Conservation (phyloP, 2,113 vertebrate species). For the Perccottus glenii region DNA sequence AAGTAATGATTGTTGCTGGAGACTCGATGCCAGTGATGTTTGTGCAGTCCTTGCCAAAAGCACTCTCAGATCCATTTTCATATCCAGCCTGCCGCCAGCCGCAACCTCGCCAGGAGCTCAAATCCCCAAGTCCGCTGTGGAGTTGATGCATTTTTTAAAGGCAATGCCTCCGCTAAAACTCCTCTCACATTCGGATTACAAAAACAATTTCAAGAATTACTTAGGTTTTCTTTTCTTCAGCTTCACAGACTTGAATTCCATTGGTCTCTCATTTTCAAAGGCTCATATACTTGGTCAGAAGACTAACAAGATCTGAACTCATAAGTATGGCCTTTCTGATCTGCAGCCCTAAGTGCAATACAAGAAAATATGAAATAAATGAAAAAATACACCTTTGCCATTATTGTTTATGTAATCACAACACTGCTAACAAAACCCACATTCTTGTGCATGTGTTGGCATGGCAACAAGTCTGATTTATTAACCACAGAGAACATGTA, state of each 20-base stretch:
- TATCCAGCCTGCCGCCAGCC: slow-evolving; percentile 42
- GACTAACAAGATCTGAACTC: slow-evolving; percentile 4
- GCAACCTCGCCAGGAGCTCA: slow-evolving; percentile 46
- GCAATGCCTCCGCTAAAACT: slow-evolving; percentile 40
- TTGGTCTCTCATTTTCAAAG: not conserved
- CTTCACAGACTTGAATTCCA: slow-evolving; percentile 4
- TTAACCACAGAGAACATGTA: slow-evolving; percentile 23
- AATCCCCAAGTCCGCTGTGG: slow-evolving; percentile 48
- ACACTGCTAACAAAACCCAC: slow-evolving; percentile 18
- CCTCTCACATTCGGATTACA: slow-evolving; percentile 46
- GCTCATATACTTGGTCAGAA: slow-evolving; percentile 31
- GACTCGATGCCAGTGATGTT: slow-evolving; percentile 51
- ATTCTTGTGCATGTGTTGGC: slow-evolving; percentile 26
- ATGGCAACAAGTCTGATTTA: slow-evolving; percentile 5
- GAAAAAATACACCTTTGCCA: slow-evolving; percentile 43
- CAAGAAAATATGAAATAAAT: not conserved
- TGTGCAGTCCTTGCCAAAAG: slow-evolving; percentile 59
- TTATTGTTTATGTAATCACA: slow-evolving; percentile 26
- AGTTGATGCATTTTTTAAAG: slow-evolving; percentile 51
- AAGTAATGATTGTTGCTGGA: slow-evolving; percentile 50
- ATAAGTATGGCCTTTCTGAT: not conserved
- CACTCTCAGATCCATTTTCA: slow-evolving; percentile 61
- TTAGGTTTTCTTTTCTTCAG: slow-evolving; percentile 20
- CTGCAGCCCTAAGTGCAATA: slow-evolving; percentile 25
- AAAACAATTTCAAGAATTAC: slow-evolving; percentile 31